phyloP scores from a whole-genome alignment of 2,113 vertebrate genomes.

The Nanorana parkeri region DNA sequence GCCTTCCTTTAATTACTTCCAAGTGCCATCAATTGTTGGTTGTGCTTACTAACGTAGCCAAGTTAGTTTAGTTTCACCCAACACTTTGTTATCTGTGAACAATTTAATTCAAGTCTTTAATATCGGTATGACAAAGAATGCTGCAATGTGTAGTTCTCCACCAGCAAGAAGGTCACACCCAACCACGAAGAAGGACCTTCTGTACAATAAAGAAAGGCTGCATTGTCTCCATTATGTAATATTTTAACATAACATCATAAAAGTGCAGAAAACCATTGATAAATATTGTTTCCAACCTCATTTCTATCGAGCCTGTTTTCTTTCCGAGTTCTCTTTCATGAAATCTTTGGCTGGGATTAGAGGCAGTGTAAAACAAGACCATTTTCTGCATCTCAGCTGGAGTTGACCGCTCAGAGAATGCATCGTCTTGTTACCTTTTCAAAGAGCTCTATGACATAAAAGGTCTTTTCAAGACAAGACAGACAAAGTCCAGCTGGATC shows the following conservation, averaged over 20 bases:
- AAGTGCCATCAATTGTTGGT: no score
- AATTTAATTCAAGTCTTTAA: no score
- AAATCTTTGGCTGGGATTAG: constrained; percentile 62
- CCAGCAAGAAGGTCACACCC: constrained; percentile 6
- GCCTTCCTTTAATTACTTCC: no score
- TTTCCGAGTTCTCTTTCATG: constrained; percentile 53
- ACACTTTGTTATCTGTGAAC: no score
- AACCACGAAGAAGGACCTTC: not conserved
- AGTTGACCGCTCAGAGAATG: constrained; percentile 29
- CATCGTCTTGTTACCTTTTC: constrained; percentile 64
- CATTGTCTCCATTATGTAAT: constrained; percentile 1
- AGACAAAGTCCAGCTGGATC: constrained; percentile 62
- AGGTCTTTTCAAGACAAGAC: constrained; percentile 62
- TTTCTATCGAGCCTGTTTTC: constrained; percentile 5
- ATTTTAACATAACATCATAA: constrained; percentile 21
- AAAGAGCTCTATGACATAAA: constrained; percentile 54
- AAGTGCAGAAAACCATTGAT: constrained; percentile 43
- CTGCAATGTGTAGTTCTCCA: no score
- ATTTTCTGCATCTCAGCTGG: constrained; percentile 62
- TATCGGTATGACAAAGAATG: no score
- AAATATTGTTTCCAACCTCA: constrained; percentile 38
- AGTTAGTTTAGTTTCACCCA: no score
- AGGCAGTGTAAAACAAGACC: constrained; percentile 65
- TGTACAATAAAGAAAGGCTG: not conserved
- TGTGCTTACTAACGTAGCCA: no score